Evolutionary conservation across 2,797 vertebrate genomes (phyloP).

Genomic region (Lithobates sylvaticus): DNA sequence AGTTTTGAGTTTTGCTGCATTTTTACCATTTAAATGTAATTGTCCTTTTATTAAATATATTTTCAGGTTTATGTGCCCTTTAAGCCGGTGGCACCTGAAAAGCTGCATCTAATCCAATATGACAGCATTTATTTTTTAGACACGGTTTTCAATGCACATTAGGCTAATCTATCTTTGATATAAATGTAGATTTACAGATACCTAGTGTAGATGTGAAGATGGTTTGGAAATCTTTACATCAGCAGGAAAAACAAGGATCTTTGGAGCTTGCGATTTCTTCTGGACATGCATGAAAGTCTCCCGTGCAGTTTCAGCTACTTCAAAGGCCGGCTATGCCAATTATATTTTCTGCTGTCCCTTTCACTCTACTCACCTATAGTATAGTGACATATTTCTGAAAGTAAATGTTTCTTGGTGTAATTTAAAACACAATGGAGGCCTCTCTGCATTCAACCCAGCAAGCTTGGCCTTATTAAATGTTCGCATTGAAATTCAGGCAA

Average conservation of each 20-base stretch:
- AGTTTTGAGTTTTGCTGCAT: too few species aligned
- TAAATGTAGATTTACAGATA: constrained; percentile 5
- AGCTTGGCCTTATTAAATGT: constrained; percentile 54
- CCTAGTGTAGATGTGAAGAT: constrained; percentile 7
- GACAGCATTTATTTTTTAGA: constrained; percentile 5
- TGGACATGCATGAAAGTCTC: constrained; percentile 10
- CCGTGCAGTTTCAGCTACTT: constrained; percentile 31
- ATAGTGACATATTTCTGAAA: constrained; percentile 31
- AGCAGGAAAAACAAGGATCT: constrained; percentile 22
- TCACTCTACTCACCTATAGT: constrained; percentile 48
- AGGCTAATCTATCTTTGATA: constrained; percentile 35
- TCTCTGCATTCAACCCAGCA: constrained; percentile 54
- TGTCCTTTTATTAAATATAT: not conserved
- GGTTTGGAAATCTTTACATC: constrained; percentile 36
- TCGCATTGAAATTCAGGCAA: constrained; percentile 49
- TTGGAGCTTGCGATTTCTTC: constrained; percentile 23
- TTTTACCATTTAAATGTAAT: too few species aligned
- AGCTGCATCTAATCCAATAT: constrained; percentile 1
- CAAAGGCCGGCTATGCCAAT: constrained; percentile 51
- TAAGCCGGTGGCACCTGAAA: not conserved
- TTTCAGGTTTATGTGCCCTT: not conserved
- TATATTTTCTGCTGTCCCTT: constrained; percentile 48
- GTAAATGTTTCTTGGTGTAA: constrained; percentile 50
- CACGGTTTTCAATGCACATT: not conserved
- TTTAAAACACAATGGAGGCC: constrained; percentile 56